phyloP scores from a whole-genome alignment of 1,140 invertebrate species.

The Pemphigus obesinymphae region DNA sequence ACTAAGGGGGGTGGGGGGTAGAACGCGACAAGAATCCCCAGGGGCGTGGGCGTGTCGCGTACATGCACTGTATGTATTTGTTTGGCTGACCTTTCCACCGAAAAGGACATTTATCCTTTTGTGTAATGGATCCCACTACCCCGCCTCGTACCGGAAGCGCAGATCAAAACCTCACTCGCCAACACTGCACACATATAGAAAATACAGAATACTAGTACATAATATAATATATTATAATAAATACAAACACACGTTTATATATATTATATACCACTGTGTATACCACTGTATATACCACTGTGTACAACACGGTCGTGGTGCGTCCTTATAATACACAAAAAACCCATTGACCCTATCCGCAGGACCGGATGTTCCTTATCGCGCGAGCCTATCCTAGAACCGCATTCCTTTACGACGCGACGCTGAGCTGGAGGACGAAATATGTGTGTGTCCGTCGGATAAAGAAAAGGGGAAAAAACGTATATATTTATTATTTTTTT shows the following conservation, averaged over 20 bases:
- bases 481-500: not conserved
- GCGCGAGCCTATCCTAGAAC: conserved; percentile 37
- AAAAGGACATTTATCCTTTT: conserved; percentile 27
- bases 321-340: conserved; percentile 21
- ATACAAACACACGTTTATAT: not conserved
- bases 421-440: not conserved
- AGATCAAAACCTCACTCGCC: conserved; percentile 12
- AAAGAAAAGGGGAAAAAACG: not conserved
- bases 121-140: conserved; percentile 11
- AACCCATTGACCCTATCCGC: conserved; percentile 41
- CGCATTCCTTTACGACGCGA: conserved; percentile 20
- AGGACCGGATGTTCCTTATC: conserved; percentile 40
- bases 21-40: conserved; percentile 5
- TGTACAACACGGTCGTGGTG: not conserved
- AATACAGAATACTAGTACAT: too few relatives aligned
- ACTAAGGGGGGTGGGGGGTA: not conserved
- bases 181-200: not conserved
- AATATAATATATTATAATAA: not conserved
- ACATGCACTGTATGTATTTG: not conserved
- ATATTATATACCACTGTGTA: too few relatives aligned
- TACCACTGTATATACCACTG: not conserved
- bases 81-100: conserved; percentile 29
- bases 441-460: not conserved
- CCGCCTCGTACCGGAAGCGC: conserved; percentile 8
- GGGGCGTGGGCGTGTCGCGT: not conserved